Base-by-base conservation (phyloP, 2,113 vertebrate species). In the Petroica traversi region DNA sequence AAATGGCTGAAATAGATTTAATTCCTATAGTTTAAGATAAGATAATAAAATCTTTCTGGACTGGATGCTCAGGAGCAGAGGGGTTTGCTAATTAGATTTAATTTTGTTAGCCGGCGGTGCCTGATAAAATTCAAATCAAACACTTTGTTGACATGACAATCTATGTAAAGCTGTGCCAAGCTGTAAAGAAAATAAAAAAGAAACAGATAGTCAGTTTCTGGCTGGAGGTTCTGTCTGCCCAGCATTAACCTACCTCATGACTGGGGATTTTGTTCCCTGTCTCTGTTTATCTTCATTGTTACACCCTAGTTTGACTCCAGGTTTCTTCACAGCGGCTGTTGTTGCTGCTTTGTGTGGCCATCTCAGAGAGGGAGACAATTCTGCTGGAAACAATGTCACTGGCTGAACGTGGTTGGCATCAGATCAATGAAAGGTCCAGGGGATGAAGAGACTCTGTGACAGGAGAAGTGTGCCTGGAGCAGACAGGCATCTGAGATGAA, bases 81-180 rank as follows among this genome's bases (percentile, higher is more conserved):
- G 55, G 45, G 25, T 82, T 95, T 89, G 46, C 38, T 91, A 95
- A 93, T 92, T 89, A 93, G 63, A 62, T 87, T 93, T 89, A 76
- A 87, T 74, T 89, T 38, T 93, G 72, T 59, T 48, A 92, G 78
- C 57, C 67, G 86, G 72, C 0, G 0, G 40, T 89, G 80, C 26
- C 55, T 80, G 93, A 94, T 94, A 95, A 97, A 94, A 96, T 83
- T 78, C 64, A 94, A 89, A 84, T 91, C 55, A 80, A 88, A 92
- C 55, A 62, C 29, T 89, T 64, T 74, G 38, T 69, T 92, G 76
- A 71, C 59, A 41, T 59, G 59, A 40, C 5, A 5, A 92, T 38
- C 43, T 81, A 36, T 33, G 26, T 48, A 88, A 87, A 94, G 63
- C 43, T 58, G 51, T 46, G 68, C 43, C 72, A 88, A 90, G 63